Evolutionary conservation across 2,113 vertebrate species (phyloP), one percentile per base, ranked within the genome.

Genomic region (Mastomys coucha): DNA sequence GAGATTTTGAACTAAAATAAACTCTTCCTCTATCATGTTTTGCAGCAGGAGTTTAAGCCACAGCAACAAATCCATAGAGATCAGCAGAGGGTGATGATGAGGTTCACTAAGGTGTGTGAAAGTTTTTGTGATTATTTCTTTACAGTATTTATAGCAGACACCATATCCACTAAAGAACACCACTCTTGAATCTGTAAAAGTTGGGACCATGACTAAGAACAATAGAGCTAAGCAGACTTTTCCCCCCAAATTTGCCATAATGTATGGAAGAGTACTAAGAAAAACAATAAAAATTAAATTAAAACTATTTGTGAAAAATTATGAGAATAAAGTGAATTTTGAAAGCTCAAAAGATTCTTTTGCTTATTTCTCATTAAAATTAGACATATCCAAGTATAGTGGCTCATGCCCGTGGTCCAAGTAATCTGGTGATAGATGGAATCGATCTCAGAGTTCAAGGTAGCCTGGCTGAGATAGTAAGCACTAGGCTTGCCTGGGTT

Each of bases 251-350:
- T 6, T 11, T 39, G 16, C 77, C 69, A 42, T 76, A 70, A 26
- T n/a, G 36, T 92, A 28, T 89, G 16, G 5, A 70, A 31, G 13
- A 51, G 14, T 75, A 24, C 82, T 86, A 56, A 87, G 36, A 17
- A 89, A 94, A 95, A 72, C 7, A 39, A 19, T 86, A 58, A 86
- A 86, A 89, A 60, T 91, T 42, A 87, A 91, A 82, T 5, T 28
- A 65, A 65, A n/a, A 19, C 10, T 39, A 45, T 0, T 42, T 60
- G 24, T 78, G 19, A 84, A 94, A 63, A 76, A 76, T n/a, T 84
- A 16, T 78, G 22, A 72, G 31, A 7, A 58, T 56, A 9, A 73
- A 20, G 8, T 72, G 11, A 7, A 11, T 80, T 87, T 72, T 80
- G 56, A 88, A 91, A 65, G 7, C 63, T 51, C 0, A 76, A 82